Evolutionary conservation across 2,113 vertebrate species (phyloP).

Genomic region (Etia nguti): DNA sequence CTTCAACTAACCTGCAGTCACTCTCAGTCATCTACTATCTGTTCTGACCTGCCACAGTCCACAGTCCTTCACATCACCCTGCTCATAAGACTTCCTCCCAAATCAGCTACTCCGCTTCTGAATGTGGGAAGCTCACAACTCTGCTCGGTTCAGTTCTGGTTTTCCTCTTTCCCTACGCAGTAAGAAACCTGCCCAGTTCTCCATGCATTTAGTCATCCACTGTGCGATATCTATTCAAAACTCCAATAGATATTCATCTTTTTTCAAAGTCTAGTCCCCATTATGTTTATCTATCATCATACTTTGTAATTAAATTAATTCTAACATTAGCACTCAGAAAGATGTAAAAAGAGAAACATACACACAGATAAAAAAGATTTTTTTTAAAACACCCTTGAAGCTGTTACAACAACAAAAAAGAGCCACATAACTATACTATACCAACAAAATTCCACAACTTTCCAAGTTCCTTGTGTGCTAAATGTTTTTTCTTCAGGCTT

Average conservation of each 20-base stretch:
- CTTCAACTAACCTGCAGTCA: background rate
- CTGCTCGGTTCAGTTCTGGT: background rate
- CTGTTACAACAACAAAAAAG: background rate
- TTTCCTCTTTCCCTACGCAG: background rate
- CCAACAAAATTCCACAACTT: slow-evolving; percentile 10
- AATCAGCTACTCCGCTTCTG: background rate
- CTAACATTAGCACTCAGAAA: background rate
- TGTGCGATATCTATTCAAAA: background rate
- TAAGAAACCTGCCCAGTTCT: background rate
- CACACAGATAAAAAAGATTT: background rate
- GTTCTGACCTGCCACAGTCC: background rate
- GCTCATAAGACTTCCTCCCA: background rate
- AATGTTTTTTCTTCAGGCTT: background rate
- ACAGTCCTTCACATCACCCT: background rate
- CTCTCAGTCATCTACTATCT: background rate
- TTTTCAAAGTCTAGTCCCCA: background rate
- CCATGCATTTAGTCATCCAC: background rate
- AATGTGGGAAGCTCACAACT: background rate
- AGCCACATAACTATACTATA: background rate
- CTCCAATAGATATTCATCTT: background rate
- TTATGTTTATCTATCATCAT: background rate
- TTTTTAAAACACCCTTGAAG: background rate
- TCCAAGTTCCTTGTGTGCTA: background rate
- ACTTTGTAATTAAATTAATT: background rate
- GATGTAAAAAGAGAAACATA: background rate